These are phyloP conservation scores for Peromyscus attwateri DNA, from an alignment of 2,797 vertebrate genomes.

Conservation along the genomic window DNA sequence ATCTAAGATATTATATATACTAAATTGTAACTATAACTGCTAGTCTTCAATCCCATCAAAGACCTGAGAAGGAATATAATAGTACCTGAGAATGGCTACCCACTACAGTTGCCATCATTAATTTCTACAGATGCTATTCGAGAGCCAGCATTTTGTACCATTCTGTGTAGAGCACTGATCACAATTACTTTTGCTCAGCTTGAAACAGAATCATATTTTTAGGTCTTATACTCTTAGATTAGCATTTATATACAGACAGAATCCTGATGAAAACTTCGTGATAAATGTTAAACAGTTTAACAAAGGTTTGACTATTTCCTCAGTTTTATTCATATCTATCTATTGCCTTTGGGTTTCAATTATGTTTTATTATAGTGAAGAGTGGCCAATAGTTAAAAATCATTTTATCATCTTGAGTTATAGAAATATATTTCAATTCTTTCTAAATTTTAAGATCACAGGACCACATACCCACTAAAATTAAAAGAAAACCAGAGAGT, in stretches of 20 bases:
- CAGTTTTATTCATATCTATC: background rate
- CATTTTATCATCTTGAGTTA: background rate
- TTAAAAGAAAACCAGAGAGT: background rate
- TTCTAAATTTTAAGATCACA: background rate
- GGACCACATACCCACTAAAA: background rate
- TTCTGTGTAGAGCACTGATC: background rate
- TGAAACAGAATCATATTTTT: background rate
- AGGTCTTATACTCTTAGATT: background rate
- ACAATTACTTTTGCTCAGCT: background rate
- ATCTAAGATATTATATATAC: too few relatives aligned
- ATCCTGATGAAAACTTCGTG: background rate
- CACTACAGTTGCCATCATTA: background rate
- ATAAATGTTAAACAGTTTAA: background rate
- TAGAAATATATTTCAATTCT: background rate
- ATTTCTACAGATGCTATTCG: background rate
- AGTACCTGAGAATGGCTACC: too few relatives aligned
- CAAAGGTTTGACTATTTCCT: background rate
- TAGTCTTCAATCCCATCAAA: too few relatives aligned
- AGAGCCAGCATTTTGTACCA: background rate
- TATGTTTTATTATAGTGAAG: background rate
- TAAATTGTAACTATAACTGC: too few relatives aligned
- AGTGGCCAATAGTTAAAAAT: background rate
- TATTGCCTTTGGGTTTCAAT: background rate
- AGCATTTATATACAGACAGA: background rate
- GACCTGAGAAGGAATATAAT: too few relatives aligned